These are phyloP conservation scores for Bovichtus diacanthus DNA, from an alignment of 2,797 vertebrate species.

Conservation along the genomic window DNA sequence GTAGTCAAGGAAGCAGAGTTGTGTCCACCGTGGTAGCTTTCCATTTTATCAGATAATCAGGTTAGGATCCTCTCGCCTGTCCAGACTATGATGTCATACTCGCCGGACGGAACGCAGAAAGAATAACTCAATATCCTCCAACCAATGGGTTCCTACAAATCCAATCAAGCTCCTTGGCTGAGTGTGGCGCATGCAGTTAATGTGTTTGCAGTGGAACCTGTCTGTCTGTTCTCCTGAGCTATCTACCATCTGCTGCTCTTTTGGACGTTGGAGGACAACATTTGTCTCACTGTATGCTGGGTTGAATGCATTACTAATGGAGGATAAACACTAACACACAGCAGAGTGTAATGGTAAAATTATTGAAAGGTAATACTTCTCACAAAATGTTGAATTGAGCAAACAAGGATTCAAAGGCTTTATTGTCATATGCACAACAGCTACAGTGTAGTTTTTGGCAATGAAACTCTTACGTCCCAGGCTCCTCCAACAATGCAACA, in stretches of 20 bases:
- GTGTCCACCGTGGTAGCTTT: constrained; percentile 14
- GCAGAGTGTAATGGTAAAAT: neutral
- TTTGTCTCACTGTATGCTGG: constrained; percentile 29
- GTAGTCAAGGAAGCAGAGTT: constrained; percentile 15
- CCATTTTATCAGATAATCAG: constrained; percentile 55
- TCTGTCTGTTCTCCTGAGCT: constrained; percentile 39
- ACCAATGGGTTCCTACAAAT: constrained; percentile 52
- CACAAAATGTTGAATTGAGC: neutral
- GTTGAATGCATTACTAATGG: constrained; percentile 17
- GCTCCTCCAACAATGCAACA: no score
- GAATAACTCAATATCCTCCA: constrained; percentile 20
- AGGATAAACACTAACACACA: constrained; percentile 14
- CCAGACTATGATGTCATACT: constrained; percentile 63
- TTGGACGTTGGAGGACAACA: constrained; percentile 25
- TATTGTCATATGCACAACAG: no score
- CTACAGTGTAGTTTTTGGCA: no score
- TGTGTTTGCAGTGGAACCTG: constrained; percentile 49
- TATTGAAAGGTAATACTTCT: neutral
- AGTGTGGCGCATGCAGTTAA: constrained; percentile 40
- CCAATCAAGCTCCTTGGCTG: constrained; percentile 39
- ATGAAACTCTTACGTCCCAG: no score
- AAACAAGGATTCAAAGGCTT: no score
- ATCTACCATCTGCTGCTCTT: constrained; percentile 68
- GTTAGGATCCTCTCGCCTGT: constrained; percentile 29
- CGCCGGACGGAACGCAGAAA: constrained; percentile 14